These are phyloP conservation scores for Oenanthe oenanthe DNA, from an alignment of 2,113 vertebrate genomes.

Conservation along the genomic window DNA sequence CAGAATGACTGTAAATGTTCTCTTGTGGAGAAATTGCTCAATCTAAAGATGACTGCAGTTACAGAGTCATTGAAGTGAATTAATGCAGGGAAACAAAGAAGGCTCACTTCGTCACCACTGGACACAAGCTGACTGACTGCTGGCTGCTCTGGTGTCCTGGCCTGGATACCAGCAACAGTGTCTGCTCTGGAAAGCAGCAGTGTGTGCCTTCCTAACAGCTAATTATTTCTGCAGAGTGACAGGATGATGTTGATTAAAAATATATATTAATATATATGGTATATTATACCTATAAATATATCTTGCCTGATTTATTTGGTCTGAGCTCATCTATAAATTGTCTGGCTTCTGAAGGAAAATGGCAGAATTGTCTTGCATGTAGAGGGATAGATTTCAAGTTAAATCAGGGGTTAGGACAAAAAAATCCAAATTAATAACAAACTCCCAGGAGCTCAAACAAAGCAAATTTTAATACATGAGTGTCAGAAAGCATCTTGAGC, in stretches of 20 bases:
- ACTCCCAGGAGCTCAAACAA: constrained; percentile 1
- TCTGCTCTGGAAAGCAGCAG: constrained; percentile 14
- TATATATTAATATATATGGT: constrained; percentile 59
- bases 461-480: background rate
- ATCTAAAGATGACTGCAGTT: background rate
- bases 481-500: background rate
- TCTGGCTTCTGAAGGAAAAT: constrained; percentile 69
- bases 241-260: constrained; percentile 62
- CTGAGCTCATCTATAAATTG: constrained; percentile 69
- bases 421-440: background rate
- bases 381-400: constrained; percentile 49
- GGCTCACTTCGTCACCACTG: background rate
- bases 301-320: constrained; percentile 65
- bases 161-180: background rate
- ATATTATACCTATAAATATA: constrained; percentile 60
- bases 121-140: background rate
- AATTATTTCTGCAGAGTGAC: constrained; percentile 62
- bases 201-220: constrained; percentile 15
- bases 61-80: constrained; percentile 9
- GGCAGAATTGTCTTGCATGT: constrained; percentile 46
- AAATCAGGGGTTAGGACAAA: constrained; percentile 35
- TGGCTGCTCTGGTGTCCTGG: background rate
- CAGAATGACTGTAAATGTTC: constrained; percentile 16
- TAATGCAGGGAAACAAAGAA: background rate
- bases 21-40: background rate